Base-by-base conservation (phyloP, 2,888 invertebrate species). In the Lottia scabra region DNA sequence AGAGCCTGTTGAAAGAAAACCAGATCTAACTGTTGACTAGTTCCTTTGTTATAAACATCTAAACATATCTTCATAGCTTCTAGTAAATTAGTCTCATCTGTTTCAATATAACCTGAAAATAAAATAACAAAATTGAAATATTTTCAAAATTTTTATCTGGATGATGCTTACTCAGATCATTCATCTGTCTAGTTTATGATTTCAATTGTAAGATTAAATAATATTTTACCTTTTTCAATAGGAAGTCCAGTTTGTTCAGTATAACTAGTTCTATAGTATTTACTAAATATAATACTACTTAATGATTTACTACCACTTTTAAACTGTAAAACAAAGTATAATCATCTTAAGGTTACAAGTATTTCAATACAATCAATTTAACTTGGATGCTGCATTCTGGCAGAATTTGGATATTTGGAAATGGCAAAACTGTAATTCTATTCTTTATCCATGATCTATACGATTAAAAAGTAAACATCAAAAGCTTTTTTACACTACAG, bases 1-100 rank as follows among this genome's bases (percentile, higher is more conserved):
- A 87, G 78, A 30, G 88, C 87, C 72, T 89, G 83, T 26, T 79
- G 79, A 77, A 88, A 87, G 82, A 88, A 88, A 48, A 87, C 87
- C 6, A 88, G 75, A 44, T 88, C 86, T 26, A 87, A 81, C 48
- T 78, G 80, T 73, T 85, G 84, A 30, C 80, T 81, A 0, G 84
- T 86, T 13, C 80, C 82, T 15, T 81, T 77, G 75, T 87, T 88
- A 79, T 87, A 88, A 12, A 81, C 78, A 68, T 74, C 81, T 15
- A 87, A 80, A 76, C 87, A 86, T 2, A 83, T 84, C 43, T 79
- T 72, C 45, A 88, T 78, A 12, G 87, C 87, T 10, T 85, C 84
- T 13, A 72, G 73, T 23, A 88, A 75, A 16, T 74, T 68, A 4
- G 82, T 81, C 70, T 83, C 81, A 19, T 82, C 74, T 16, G 77